These are phyloP conservation scores for Zhuqinia jingwanae DNA, from an alignment of 2,888 invertebrate genomes.

Conservation along the genomic window DNA sequence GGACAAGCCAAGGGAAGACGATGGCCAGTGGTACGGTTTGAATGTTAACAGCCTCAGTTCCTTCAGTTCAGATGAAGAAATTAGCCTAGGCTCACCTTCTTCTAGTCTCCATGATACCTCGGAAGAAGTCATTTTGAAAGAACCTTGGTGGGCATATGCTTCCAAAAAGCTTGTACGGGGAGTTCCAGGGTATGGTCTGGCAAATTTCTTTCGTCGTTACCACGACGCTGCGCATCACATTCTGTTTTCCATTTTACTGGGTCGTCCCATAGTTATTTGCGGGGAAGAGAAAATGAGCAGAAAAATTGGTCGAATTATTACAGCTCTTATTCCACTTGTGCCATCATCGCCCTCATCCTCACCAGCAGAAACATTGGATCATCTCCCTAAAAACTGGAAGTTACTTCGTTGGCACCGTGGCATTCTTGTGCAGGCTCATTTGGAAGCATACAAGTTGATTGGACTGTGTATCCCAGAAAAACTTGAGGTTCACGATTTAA, in stretches of 20 bases:
- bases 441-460: conserved; percentile 79
- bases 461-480: conserved; percentile 80
- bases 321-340: conserved; percentile 76
- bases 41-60: conserved; percentile 62
- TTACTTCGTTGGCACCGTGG: conserved; percentile 80
- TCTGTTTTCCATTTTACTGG: conserved; percentile 79
- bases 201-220: conserved; percentile 79
- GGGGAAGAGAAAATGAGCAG: conserved; percentile 71
- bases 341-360: conserved; percentile 60
- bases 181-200: conserved; percentile 76
- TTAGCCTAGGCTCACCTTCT: conserved; percentile 45
- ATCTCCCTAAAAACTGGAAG: conserved; percentile 69
- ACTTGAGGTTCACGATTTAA: conserved; percentile 80
- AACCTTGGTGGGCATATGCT: conserved; percentile 75
- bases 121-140: conserved; percentile 73
- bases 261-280: conserved; percentile 77
- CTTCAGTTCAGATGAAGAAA: conserved; percentile 76
- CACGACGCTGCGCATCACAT: conserved; percentile 79
- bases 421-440: conserved; percentile 79
- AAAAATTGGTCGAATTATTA: conserved; percentile 72
- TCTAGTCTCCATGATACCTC: conserved; percentile 22
- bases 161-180: conserved; percentile 69
- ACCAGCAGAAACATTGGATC: not conserved
- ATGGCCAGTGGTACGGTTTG: not conserved
- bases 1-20: not conserved